Percentiles rank a stretch among this genome's conserved stretches.
Conservation (phyloP, 2,113 vertebrate species). For the Microtus richardsoni region DNA sequence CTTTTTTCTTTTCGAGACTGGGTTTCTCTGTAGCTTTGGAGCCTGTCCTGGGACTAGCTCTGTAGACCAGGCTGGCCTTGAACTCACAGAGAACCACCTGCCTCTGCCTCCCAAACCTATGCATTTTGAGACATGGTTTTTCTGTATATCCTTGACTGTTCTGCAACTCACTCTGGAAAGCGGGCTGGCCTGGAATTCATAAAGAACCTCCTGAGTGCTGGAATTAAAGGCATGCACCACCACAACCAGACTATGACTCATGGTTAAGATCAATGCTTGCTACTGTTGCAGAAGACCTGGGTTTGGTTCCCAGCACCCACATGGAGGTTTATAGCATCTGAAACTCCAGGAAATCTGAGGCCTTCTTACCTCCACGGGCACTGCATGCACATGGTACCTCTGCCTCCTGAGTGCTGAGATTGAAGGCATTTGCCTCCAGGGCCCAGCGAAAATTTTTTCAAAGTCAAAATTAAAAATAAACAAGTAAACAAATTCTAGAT, state of each 20-base stretch:
- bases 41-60: too few species aligned
- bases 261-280: background rate
- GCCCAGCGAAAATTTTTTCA: background rate
- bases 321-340: background rate
- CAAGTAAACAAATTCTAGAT: background rate
- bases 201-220: background rate
- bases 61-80: too few species aligned
- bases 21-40: too few species aligned
- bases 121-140: background rate
- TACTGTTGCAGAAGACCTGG: background rate
- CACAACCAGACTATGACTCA: background rate
- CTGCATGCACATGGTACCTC: background rate
- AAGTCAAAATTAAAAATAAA: background rate
- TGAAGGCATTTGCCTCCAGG: too few species aligned
- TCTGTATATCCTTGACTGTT: background rate
- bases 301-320: background rate
- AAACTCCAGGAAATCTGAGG: background rate
- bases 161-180: background rate
- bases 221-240: too few species aligned
- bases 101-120: background rate
- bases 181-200: background rate
- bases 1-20: too few species aligned
- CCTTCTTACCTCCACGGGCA: background rate
- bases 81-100: too few species aligned
- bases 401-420: background rate